These are phyloP conservation scores for Nemotelus pantherinus DNA, from an alignment of 2,888 invertebrate genomes.

Conservation along the genomic window DNA sequence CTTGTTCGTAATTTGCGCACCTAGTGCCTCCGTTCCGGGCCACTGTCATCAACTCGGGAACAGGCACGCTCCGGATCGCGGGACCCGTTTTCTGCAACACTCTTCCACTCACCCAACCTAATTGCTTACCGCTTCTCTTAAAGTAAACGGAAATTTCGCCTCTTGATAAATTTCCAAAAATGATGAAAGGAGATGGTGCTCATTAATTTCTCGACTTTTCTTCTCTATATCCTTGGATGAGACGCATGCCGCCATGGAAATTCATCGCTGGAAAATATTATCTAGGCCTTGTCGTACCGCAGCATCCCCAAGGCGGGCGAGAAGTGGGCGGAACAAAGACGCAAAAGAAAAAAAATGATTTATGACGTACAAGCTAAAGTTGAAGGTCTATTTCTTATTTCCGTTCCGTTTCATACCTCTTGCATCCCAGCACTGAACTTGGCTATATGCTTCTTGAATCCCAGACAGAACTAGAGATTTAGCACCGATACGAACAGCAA, in stretches of 20 bases:
- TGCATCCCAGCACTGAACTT: neutral
- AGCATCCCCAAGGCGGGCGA: neutral
- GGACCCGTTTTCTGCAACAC: neutral
- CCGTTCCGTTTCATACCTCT: constrained; percentile 9
- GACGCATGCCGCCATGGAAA: neutral
- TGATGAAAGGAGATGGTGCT: constrained; percentile 46
- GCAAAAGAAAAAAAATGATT: constrained; percentile 16
- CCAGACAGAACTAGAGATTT: no score
- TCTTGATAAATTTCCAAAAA: constrained; percentile 46
- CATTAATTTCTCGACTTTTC: constrained; percentile 46
- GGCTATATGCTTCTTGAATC: no score
- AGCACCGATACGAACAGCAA: no score
- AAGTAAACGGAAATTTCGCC: constrained; percentile 27
- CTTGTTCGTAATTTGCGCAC: constrained; percentile 24
- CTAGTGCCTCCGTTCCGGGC: neutral
- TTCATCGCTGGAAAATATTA: constrained; percentile 14
- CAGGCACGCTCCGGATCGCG: neutral
- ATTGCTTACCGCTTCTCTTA: neutral
- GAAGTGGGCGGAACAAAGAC: neutral
- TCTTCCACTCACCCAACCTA: neutral
- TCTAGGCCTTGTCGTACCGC: constrained; percentile 7
- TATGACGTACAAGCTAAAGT: constrained; percentile 20
- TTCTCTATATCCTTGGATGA: constrained; percentile 9
- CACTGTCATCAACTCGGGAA: neutral
- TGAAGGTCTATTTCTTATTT: constrained; percentile 22